Base-by-base conservation (phyloP, 2,113 vertebrate genomes). In the Romanogobio albipinnatus region DNA sequence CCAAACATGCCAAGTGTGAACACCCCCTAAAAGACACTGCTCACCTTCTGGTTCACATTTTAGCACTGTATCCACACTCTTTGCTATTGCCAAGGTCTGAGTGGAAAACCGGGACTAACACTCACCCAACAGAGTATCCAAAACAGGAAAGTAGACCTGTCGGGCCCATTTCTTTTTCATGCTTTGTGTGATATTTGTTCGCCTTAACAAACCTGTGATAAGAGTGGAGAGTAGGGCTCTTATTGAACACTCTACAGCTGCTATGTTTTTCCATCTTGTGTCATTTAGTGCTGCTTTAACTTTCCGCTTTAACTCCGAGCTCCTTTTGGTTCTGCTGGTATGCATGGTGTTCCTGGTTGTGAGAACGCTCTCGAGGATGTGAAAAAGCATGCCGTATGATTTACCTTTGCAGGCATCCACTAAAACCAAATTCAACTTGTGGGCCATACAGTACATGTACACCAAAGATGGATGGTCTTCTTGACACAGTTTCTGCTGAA, bases 101-200 rank as follows among this genome's bases (percentile, higher is more conserved):
- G 9, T 71, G 36, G 66, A 71, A 70, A 71, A 43, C 36, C 36
- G 3, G 66, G 29, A 70, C 8, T 3, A 2, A 36, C 29, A 36
- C 15, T 68, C 64, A 36, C 64, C 1, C 29, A 36, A 68, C 10
- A 68, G 11, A 17, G 64, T 70, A 36, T 70, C 17, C 17, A 70
- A 70, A 70, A 70, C 15, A 17, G 33, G 1, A 70, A 70, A 70
- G 17, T 70, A 43, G 15, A 70, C 17, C 36, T 22, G 33, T 19
- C 39, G 66, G 29, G 33, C 64, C 64, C 15, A 19, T 68, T 68
- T 66, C 11, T 15, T 1, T 66, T 36, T 15, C 64, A 33, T 33
- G 64, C 64, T 68, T 36, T 68, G 64, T 68, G 64, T 68, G 58
- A 59, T 59, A 59, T 59, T 9, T 59, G 58, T 22, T 58, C 22